Evolutionary conservation across 1,140 invertebrate genomes (phyloP).

Genomic region (Matsumurasca onukii): DNA sequence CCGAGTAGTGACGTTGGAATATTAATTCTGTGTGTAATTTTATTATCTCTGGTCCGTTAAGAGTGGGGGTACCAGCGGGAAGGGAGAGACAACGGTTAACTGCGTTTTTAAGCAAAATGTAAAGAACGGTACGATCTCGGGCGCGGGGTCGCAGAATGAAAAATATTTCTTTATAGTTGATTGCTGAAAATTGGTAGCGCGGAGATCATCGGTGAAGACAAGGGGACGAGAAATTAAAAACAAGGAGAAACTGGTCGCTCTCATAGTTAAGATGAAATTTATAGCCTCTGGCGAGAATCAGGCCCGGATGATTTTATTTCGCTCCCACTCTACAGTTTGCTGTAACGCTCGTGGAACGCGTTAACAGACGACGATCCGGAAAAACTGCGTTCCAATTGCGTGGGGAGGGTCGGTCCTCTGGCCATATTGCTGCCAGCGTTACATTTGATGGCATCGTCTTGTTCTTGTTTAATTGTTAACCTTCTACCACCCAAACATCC

Average conservation of each 20-base stretch:
- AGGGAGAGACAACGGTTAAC: constrained; percentile 14
- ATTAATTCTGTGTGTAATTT: constrained; percentile 36
- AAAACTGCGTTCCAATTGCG: constrained; percentile 24
- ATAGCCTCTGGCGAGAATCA: constrained; percentile 31
- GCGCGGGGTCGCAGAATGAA: constrained; percentile 9
- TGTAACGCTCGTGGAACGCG: constrained; percentile 15
- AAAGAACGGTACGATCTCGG: constrained; percentile 22
- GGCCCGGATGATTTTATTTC: constrained; percentile 33
- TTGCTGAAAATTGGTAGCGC: constrained; percentile 32
- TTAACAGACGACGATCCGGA: constrained; percentile 25
- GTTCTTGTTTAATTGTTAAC: background rate
- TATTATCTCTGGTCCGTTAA: constrained; percentile 30
- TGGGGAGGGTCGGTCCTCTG: background rate
- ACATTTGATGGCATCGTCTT: background rate
- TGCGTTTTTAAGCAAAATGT: constrained; percentile 28
- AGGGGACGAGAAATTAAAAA: constrained; percentile 33
- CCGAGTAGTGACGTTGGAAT: constrained; percentile 23
- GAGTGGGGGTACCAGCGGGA: no score
- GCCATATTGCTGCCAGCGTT: background rate
- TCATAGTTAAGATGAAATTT: constrained; percentile 34
- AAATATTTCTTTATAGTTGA: constrained; percentile 34
- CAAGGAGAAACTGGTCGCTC: constrained; percentile 32
- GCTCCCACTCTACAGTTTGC: background rate
- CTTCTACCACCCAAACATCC: background rate
- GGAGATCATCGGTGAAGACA: constrained; percentile 26